Conservation (phyloP, 1,140 invertebrate species). For the Cyclargus thomasi region DNA sequence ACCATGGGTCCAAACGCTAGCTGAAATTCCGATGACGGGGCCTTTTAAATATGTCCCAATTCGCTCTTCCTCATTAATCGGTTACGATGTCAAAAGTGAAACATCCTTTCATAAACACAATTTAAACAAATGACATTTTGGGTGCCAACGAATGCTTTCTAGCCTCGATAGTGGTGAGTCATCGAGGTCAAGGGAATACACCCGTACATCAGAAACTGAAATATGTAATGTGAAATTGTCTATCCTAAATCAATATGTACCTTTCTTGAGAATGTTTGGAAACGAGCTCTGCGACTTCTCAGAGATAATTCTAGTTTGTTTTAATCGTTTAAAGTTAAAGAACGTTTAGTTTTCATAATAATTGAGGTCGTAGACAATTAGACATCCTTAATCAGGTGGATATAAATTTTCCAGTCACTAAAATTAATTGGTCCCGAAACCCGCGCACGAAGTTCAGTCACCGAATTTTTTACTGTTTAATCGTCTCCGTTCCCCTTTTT, state of each 20-base stretch:
- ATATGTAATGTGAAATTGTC: slow-evolving; percentile 9
- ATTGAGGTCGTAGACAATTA: background rate
- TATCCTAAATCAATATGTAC: slow-evolving; percentile 9
- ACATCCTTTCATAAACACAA: slow-evolving; percentile 62
- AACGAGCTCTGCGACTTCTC: background rate
- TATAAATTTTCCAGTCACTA: background rate
- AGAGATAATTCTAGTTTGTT: background rate
- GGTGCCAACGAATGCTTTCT: slow-evolving; percentile 36
- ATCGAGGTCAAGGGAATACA: slow-evolving; percentile 41
- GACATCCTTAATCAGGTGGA: background rate
- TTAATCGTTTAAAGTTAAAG: background rate
- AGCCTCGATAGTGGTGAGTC: slow-evolving; percentile 35
- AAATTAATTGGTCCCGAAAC: slow-evolving; percentile 5
- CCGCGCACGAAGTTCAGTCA: background rate
- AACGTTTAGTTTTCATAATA: background rate
- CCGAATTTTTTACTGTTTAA: slow-evolving; percentile 10
- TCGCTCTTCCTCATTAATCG: slow-evolving; percentile 69
- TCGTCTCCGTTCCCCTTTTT: slow-evolving; percentile 12
- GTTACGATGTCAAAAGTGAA: slow-evolving; percentile 50
- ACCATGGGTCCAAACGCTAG: background rate
- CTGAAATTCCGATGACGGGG: slow-evolving; percentile 15
- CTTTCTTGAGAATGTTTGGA: background rate
- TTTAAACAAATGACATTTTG: slow-evolving; percentile 45
- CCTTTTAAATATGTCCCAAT: slow-evolving; percentile 32
- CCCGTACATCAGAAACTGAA: slow-evolving; percentile 25